These are phyloP conservation scores for Anoplopoma fimbria DNA, from an alignment of 2,113 vertebrate genomes.

Conservation along the genomic window DNA sequence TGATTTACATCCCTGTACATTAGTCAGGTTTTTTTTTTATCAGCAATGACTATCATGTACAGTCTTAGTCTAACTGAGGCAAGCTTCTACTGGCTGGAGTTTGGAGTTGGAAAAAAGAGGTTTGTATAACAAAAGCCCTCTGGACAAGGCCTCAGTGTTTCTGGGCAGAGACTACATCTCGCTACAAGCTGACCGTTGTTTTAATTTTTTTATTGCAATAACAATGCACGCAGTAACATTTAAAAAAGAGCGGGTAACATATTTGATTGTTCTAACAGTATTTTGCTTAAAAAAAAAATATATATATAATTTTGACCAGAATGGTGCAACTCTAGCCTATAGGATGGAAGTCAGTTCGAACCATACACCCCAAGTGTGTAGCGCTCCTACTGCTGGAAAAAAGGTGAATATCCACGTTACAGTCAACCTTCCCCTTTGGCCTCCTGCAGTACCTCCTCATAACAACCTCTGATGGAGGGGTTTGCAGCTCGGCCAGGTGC, in stretches of 20 bases:
- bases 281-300: not conserved
- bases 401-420: slow-evolving; percentile 2
- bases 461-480: too few relatives aligned
- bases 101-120: too few relatives aligned
- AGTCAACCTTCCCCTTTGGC: slow-evolving; percentile 21
- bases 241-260: not conserved
- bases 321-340: not conserved
- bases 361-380: not conserved
- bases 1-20: not conserved
- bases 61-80: too few relatives aligned
- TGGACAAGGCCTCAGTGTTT: not conserved
- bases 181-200: not conserved
- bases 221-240: not conserved
- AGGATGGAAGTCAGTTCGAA: not conserved
- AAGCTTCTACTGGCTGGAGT: too few relatives aligned
- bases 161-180: not conserved
- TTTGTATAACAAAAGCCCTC: not conserved
- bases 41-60: too few relatives aligned
- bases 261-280: not conserved
- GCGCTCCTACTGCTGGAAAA: not conserved
- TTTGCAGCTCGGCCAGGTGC: slow-evolving; percentile 25
- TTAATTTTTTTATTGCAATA: too few relatives aligned
- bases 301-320: not conserved
- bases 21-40: not conserved
- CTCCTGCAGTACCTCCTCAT: not conserved